Conservation (phyloP, 2,888 invertebrate species). For the Cheilosia scutellata region DNA sequence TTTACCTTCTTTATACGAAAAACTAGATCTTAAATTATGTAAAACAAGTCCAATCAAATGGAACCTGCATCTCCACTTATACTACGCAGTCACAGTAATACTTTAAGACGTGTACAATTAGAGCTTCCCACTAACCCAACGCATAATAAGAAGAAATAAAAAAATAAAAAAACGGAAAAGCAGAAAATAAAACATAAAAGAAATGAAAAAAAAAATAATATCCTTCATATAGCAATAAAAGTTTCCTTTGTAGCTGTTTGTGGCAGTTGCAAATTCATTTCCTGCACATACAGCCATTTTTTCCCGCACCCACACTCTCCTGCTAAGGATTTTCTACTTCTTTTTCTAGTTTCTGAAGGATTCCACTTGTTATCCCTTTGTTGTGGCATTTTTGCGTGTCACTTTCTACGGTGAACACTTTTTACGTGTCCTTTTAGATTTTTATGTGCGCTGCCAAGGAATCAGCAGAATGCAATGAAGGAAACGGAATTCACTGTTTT, state of each 20-base stretch:
- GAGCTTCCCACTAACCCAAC: constrained; percentile 20
- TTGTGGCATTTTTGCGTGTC: constrained; percentile 75
- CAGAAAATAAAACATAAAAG: constrained; percentile 34
- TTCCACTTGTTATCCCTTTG: constrained; percentile 76
- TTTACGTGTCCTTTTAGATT: constrained; percentile 53
- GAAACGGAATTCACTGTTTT: constrained; percentile 60
- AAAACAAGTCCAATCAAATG: constrained; percentile 3
- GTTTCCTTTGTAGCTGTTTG: constrained; percentile 71
- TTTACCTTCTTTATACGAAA: too few species aligned
- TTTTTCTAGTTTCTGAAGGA: constrained; percentile 72
- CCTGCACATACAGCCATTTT: constrained; percentile 67
- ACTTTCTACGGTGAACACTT: constrained; percentile 54
- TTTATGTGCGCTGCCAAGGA: constrained; percentile 28
- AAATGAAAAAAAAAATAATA: constrained; percentile 15
- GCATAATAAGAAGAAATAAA: constrained; percentile 11
- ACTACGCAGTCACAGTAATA: constrained; percentile 15
- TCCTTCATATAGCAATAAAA: constrained; percentile 69
- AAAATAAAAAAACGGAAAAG: constrained; percentile 24
- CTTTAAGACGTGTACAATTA: constrained; percentile 53
- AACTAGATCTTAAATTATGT: not conserved
- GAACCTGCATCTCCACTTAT: not conserved
- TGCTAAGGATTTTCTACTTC: constrained; percentile 29
- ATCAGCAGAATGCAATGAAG: constrained; percentile 63
- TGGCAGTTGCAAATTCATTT: constrained; percentile 75
- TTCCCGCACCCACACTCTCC: not conserved